Conservation (phyloP, 1,140 invertebrate genomes). For the Hyles vespertilio region DNA sequence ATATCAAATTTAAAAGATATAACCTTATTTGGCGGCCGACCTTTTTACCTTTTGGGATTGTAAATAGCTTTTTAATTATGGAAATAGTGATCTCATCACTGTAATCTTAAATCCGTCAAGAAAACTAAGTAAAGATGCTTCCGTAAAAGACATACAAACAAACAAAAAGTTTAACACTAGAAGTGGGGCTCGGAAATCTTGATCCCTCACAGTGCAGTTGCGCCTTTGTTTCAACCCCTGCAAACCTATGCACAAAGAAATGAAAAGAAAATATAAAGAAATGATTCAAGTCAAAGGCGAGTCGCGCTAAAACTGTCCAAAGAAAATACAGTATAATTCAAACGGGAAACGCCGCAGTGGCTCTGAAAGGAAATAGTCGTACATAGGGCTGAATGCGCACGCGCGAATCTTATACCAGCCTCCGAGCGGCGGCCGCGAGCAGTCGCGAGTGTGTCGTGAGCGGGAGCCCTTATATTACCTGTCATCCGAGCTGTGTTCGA, state of each 20-base stretch:
- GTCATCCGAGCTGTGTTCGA: slow-evolving; percentile 10
- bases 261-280: slow-evolving; percentile 11
- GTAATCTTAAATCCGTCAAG: too few relatives aligned
- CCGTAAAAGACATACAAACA: not conserved
- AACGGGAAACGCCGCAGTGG: slow-evolving; percentile 19
- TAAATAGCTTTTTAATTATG: too few relatives aligned
- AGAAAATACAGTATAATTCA: slow-evolving; percentile 34
- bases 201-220: not conserved
- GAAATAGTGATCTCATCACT: too few relatives aligned
- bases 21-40: too few relatives aligned
- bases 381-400: slow-evolving; percentile 1
- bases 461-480: slow-evolving; percentile 1
- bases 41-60: too few relatives aligned
- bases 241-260: slow-evolving; percentile 8
- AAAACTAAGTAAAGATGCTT: too few relatives aligned
- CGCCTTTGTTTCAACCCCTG: slow-evolving; percentile 14
- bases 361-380: slow-evolving; percentile 23
- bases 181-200: not conserved
- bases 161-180: slow-evolving; percentile 1
- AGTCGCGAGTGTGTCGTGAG: slow-evolving; percentile 11
- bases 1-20: too few relatives aligned
- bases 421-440: slow-evolving; percentile 7
- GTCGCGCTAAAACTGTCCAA: slow-evolving; percentile 27
- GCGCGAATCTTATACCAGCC: slow-evolving; percentile 1
- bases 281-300: slow-evolving; percentile 28